phyloP scores from a whole-genome alignment of 2,888 invertebrate species.

The Chalcis sispes region DNA sequence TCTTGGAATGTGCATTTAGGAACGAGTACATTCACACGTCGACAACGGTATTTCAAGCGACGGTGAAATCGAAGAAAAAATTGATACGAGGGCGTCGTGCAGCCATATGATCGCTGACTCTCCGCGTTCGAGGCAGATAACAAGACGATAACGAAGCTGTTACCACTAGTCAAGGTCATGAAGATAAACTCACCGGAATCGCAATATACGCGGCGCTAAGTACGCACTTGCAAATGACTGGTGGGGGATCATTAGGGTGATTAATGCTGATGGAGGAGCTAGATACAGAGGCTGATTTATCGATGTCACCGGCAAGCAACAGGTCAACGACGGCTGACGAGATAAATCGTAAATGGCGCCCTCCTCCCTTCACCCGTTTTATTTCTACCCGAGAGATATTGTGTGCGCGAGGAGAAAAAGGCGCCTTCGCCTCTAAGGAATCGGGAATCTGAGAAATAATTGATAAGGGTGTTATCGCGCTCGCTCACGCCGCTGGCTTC shows the following conservation, averaged over 20 bases:
- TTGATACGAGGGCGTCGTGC: neutral
- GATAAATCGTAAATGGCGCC: conserved; percentile 62
- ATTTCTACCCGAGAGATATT: neutral
- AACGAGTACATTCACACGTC: too few species aligned
- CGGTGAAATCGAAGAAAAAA: too few species aligned
- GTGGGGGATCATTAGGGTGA: conserved; percentile 74
- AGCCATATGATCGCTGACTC: conserved; percentile 8
- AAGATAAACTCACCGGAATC: conserved; percentile 39
- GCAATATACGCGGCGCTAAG: conserved; percentile 59
- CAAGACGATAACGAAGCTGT: conserved; percentile 23
- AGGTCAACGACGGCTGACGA: conserved; percentile 68
- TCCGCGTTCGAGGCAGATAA: conserved; percentile 27
- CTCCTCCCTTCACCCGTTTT: conserved; percentile 11
- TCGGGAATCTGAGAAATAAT: conserved; percentile 7
- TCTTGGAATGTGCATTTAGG: too few species aligned
- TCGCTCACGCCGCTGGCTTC: neutral
- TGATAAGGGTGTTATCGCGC: conserved; percentile 12
- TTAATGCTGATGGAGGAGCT: conserved; percentile 72
- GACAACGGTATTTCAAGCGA: too few species aligned
- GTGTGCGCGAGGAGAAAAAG: neutral
- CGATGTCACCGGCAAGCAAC: conserved; percentile 70
- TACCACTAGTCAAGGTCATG: conserved; percentile 45
- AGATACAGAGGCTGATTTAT: conserved; percentile 74
- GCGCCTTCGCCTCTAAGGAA: neutral
- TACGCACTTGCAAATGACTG: too few species aligned